These are phyloP conservation scores for Entelurus aequoreus DNA, from an alignment of 2,113 vertebrate species.

Conservation along the genomic window DNA sequence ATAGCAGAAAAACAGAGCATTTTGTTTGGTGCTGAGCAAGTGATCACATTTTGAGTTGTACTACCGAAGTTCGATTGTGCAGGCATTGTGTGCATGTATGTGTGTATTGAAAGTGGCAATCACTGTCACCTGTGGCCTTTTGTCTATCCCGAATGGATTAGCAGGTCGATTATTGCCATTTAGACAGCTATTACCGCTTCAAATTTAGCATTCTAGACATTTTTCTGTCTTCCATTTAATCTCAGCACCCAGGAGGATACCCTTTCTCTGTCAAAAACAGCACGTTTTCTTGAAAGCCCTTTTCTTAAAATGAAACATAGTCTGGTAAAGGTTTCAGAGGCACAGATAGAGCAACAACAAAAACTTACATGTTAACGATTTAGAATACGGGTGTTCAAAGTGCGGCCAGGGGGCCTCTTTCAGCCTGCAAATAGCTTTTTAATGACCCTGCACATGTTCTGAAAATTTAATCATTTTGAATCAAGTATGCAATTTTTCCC, in stretches of 20 bases:
- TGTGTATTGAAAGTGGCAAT: constrained; percentile 42
- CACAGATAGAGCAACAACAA: no score
- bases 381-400: no score
- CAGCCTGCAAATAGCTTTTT: no score
- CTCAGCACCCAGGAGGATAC: constrained; percentile 38
- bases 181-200: constrained; percentile 53
- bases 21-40: constrained; percentile 10
- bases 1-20: constrained; percentile 52
- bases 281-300: constrained; percentile 49
- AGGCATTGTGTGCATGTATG: constrained; percentile 1
- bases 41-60: neutral
- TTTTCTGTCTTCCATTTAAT: constrained; percentile 39
- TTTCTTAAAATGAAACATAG: constrained; percentile 32
- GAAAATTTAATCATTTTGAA: no score
- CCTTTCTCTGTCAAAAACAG: constrained; percentile 46
- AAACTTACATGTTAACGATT: no score
- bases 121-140: constrained; percentile 50
- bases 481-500: no score
- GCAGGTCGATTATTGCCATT: constrained; percentile 60
- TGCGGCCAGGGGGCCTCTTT: no score
- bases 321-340: no score
- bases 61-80: no score
- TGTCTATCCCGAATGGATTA: constrained; percentile 46
- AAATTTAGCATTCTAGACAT: constrained; percentile 55
- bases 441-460: no score